A percentile compares a stretch with the other conserved stretches of the same genome.
These are phyloP conservation scores for Peromyscus nudipes DNA, from an alignment of 2,797 vertebrate genomes.

Conservation along the genomic window DNA sequence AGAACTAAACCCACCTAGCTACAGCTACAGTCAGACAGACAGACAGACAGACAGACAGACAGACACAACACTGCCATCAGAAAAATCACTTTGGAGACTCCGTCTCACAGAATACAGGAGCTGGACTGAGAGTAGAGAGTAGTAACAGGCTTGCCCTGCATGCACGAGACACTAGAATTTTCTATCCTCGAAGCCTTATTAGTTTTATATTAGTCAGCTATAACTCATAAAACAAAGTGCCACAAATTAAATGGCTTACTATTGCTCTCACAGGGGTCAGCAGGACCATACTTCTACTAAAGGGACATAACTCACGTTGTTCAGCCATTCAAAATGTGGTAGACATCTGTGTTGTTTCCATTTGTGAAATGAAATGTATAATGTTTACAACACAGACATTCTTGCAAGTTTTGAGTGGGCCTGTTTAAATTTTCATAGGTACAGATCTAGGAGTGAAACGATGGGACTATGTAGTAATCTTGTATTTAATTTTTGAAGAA, in stretches of 20 bases:
- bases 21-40: background rate
- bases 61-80: too few relatives aligned
- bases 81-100: background rate
- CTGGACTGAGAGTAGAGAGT: background rate
- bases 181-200: background rate
- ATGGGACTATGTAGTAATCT: background rate
- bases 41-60: background rate
- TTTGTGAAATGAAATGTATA: conserved; percentile 3
- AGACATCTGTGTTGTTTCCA: background rate
- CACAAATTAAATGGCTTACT: background rate
- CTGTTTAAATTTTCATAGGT: background rate
- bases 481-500: conserved; percentile 32
- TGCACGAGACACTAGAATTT: background rate
- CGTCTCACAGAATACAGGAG: background rate
- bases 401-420: background rate
- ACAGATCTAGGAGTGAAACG: background rate
- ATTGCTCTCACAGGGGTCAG: background rate
- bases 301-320: background rate
- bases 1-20: background rate
- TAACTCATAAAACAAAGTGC: background rate
- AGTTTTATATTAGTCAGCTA: background rate
- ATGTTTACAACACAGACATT: background rate
- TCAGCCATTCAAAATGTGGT: conserved; percentile 19
- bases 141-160: background rate
- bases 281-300: background rate